Base-by-base conservation (phyloP, 2,113 vertebrate species). In the Eolophus roseicapilla region DNA sequence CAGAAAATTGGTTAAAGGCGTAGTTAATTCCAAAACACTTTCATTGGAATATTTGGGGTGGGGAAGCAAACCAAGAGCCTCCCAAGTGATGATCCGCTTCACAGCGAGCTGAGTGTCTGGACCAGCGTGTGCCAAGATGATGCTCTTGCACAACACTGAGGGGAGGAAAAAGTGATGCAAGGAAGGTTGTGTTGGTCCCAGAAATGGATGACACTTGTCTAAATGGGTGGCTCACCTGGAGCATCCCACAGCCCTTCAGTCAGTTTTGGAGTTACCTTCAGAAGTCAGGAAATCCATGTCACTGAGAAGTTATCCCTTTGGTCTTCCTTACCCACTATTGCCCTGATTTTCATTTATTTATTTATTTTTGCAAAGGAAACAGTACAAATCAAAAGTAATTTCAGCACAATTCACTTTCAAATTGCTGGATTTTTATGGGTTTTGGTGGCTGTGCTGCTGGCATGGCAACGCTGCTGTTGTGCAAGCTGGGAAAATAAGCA, bases 1-100 rank as follows among this genome's bases (percentile, higher is more conserved):
- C 93, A 95, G 86, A 68, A 87, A 84, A 68, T 76, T 71, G 37
- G 77, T 86, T 94, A 73, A 92, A 91, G 31, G 28, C 7, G 2
- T 77, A 50, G 62, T 93, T 93, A 53, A 93, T 92, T 96, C 91
- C 88, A 87, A 21, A 92, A 73, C 68, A 67, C 41, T 93, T 89
- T 84, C 77, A 9, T 69, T 67, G 65, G 86, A 92, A 78, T 95
- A 86, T 84, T 90, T 91, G 82, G 81, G 90, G 74, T 88, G 90
- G 82, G 10, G 84, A 95, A 69, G 59, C 57, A 95, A 90, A 95
- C 52, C 63, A 62, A 70, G 78, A 91, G n/a, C 83, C 4, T 9
- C 39, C 55, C 2, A 8, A 94, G 49, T 65, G 60, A 92, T 83
- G 41, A 60, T 74, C 27, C 83, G 53, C 78, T 39, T 91, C 28